Conservation (phyloP, 2,888 invertebrate genomes). For the Allophyes oxyacanthae region DNA sequence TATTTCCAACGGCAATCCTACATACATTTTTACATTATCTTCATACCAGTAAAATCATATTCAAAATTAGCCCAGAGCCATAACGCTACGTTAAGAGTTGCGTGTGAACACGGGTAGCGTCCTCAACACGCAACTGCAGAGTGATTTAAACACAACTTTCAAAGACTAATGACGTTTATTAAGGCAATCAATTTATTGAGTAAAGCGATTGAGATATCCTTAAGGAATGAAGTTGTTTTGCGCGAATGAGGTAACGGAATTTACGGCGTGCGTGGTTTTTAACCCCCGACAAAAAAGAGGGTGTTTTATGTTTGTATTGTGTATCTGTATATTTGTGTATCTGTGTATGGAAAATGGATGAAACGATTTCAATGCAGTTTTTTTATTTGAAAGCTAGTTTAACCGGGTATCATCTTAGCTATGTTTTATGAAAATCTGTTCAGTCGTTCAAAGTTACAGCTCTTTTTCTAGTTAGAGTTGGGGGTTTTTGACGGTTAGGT, state of each 20-base stretch:
- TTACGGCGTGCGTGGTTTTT: neutral
- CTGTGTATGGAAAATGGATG: no score
- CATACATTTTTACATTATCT: constrained; percentile 24
- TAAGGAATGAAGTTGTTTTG: constrained; percentile 49
- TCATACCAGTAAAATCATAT: constrained; percentile 34
- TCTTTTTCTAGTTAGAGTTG: no score
- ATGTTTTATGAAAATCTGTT: no score
- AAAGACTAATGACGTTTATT: constrained; percentile 87
- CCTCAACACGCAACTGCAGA: constrained; percentile 72
- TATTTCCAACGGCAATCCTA: neutral
- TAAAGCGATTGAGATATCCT: constrained; percentile 82
- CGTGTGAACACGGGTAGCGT: constrained; percentile 84
- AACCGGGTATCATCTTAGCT: no score
- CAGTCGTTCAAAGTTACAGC: no score
- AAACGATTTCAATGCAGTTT: no score
- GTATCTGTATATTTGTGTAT: no score
- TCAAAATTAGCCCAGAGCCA: constrained; percentile 54
- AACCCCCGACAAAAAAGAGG: no score
- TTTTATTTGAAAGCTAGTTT: no score
- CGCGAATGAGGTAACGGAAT: constrained; percentile 12
- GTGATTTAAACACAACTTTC: constrained; percentile 80
- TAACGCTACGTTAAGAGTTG: constrained; percentile 59
- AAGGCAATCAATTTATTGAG: constrained; percentile 84
- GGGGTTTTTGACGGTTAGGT: no score
- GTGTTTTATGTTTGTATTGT: no score